A percentile compares a stretch with the other conserved stretches of the same genome.
Conservation (phyloP, 2,888 invertebrate species). For the Nesidiocoris tenuis region DNA sequence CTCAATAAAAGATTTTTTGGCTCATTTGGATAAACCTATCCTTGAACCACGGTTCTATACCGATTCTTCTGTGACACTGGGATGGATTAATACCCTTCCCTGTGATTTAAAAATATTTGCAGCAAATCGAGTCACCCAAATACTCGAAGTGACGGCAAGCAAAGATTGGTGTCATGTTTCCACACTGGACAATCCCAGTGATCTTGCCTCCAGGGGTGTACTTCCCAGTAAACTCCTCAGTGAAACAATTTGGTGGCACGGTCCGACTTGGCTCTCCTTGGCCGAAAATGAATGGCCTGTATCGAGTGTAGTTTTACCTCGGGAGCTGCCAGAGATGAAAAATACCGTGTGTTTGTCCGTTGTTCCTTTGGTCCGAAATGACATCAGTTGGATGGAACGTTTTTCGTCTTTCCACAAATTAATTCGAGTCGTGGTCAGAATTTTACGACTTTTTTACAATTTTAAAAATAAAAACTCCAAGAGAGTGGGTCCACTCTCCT, state of each 20-base stretch:
- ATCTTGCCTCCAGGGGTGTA: conserved; percentile 49
- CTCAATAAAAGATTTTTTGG: conserved; percentile 1
- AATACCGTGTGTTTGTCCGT: not conserved
- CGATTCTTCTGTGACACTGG: conserved; percentile 7
- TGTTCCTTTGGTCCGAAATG: not conserved
- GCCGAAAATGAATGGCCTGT: not conserved
- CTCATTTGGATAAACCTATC: not conserved
- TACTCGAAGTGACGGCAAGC: not conserved
- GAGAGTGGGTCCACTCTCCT: not conserved
- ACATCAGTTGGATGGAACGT: not conserved
- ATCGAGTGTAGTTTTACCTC: not conserved
- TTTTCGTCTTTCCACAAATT: not conserved
- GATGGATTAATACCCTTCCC: conserved; percentile 14
- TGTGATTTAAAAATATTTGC: conserved; percentile 11
- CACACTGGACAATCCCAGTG: conserved; percentile 52
- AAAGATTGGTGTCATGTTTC: conserved; percentile 31
- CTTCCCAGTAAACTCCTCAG: not conserved
- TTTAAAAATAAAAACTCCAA: not conserved
- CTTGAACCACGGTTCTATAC: not conserved
- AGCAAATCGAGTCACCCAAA: conserved; percentile 19
- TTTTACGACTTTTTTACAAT: not conserved
- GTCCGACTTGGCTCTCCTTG: conserved; percentile 7
- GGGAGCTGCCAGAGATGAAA: not conserved
- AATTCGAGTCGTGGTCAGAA: not conserved
- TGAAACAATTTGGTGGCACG: conserved; percentile 43